Percentiles rank a stretch among this genome's conserved stretches.
Evolutionary conservation across 2,888 invertebrate genomes (phyloP).

Genomic region (Ochropleura plecta): DNA sequence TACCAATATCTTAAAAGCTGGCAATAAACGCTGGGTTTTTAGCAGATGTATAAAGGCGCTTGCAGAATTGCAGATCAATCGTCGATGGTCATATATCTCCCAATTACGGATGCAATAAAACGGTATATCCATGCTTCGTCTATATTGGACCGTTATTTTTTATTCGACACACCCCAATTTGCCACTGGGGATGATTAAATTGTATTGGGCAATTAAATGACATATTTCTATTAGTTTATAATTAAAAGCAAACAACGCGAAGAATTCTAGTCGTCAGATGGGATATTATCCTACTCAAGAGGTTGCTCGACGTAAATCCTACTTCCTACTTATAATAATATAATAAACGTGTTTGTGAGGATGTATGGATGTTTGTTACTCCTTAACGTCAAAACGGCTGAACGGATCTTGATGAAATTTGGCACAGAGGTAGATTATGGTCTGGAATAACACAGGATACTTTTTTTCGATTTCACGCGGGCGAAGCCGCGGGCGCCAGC

Average conservation of each 20-base stretch:
- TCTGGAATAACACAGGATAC: too few species aligned
- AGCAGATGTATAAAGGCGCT: background rate
- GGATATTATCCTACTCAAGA: background rate
- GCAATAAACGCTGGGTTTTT: conserved; percentile 23
- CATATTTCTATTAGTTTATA: background rate
- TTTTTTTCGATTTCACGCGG: too few species aligned
- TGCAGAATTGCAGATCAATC: conserved; percentile 17
- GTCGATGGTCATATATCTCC: conserved; percentile 18
- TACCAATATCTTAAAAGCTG: conserved; percentile 18
- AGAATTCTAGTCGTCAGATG: background rate
- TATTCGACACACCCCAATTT: conserved; percentile 20
- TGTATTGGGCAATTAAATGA: conserved; percentile 4
- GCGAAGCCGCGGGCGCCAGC: too few species aligned
- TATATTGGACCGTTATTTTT: conserved; percentile 45
- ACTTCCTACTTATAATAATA: too few species aligned
- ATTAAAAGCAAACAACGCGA: background rate
- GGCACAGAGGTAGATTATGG: too few species aligned
- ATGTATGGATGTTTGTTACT: too few species aligned
- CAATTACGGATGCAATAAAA: conserved; percentile 51
- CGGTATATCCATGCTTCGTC: conserved; percentile 17
- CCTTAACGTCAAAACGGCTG: too few species aligned
- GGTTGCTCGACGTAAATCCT: too few species aligned
- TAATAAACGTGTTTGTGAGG: too few species aligned
- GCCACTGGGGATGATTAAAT: conserved; percentile 3
- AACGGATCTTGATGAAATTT: too few species aligned